Evolutionary conservation across 2,113 vertebrate genomes (phyloP), one percentile per base, ranked within the genome.

Genomic region (Colius striatus): DNA sequence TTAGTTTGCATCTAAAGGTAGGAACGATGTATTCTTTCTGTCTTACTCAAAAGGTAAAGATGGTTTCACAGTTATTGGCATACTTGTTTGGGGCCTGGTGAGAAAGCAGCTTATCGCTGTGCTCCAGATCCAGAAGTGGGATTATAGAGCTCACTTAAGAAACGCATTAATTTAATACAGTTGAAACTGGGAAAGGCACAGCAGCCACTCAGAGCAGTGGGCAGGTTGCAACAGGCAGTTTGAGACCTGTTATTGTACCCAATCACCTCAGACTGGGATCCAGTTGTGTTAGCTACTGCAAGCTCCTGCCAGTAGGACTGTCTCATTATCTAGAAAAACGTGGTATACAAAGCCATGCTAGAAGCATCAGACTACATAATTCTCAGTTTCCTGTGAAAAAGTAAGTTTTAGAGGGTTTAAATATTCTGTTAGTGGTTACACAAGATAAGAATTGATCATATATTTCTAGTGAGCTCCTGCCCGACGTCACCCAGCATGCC

Each of bases 401-500:
- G n/a, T 29, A 36, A 66, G 32, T 12, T 63, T 38, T 2, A 55
- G 26, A 65, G 34, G 11, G 21, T 18, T 94, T 75, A 61, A 67
- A 61, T 50, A 53, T 57, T n/a, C 45, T 11, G 34, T 30, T 45
- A 6, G 20, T 41, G 6, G 21, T 74, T 61, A 57, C 26, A 84
- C 10, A 61, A 63, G 65, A 68, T 27, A 36, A 83, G 54, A 87
- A 38, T 2, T 50, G 50, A 54, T 62, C 0, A 3, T 36, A 57
- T 9, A 6, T 34, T 74, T 68, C 50, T 29, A 75, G 10, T 11
- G 30, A 76, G 36, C 11, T 72, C 36, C 71, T 87, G 50, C n/a
- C 25, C 32, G 27, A n/a, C 1, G 0, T 21, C 29, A 51, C 38
- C 1, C 2, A 19, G 9, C n/a, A 34, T 4, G 43, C 38, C 71